Evolutionary conservation across 1,140 invertebrate genomes (phyloP), one percentile per base, ranked within the genome.

Genomic region (Sycophila sp.): DNA sequence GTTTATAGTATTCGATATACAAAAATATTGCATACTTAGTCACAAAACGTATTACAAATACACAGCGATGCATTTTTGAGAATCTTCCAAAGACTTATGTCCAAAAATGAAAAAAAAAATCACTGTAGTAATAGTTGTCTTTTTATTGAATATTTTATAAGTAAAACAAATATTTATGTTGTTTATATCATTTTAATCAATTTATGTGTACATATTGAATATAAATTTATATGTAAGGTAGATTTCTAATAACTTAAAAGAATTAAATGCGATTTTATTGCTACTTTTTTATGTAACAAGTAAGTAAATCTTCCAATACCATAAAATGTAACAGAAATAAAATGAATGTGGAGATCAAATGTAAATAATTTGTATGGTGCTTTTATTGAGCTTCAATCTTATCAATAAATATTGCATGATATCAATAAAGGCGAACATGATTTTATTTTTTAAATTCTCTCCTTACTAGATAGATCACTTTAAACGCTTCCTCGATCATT

Each of bases 391-490:
- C 68, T 22, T 69, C 28, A 45, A 45, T 45, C 49, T 63, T 56
- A 69, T 45, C 8, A 69, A 63, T 69, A 69, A 63, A 63, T 63
- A 69, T 69, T 69, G 68, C 38, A 63, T 69, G 36, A 53, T 60
- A 60, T 60, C 7, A 62, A 56, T 63, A n/a, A 63, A 63, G 26
- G n/a, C 38, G 15, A 68, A 42, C 32, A 53, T 60, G 22, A 15
- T 42, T 17, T 17, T 47, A n/a, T 30, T 45, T 34, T 45, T 32
- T 63, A 7, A 55, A 63, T 62, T 60, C n/a, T 36, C 24, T 47
- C 13, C 5, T 24, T 47, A 67, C 42, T 59, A 8, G 26, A 68
- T 68, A 45, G 30, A 62, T 69, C 32, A 38, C 47, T 42, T 55
- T 32, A 51, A 60, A 69, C 47, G 30, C 24, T 47, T 10, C 13